These are phyloP conservation scores for Anableps anableps DNA, from an alignment of 2,797 vertebrate genomes.

Conservation along the genomic window DNA sequence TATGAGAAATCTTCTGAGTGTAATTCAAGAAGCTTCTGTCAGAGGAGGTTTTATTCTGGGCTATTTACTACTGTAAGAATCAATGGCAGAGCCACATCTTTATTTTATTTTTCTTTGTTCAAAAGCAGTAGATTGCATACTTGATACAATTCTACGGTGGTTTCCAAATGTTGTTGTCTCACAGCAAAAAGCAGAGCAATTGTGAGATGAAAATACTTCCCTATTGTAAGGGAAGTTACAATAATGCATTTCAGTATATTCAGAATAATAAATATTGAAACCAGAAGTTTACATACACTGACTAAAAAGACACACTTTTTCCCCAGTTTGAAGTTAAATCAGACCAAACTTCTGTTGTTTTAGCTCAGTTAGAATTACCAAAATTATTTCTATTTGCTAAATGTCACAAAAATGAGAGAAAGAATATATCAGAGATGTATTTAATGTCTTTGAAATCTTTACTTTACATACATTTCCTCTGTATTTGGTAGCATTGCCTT, in stretches of 20 bases:
- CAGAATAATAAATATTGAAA: background rate
- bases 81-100: background rate
- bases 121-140: background rate
- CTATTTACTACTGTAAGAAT: background rate
- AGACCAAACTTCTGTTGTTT: background rate
- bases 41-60: background rate
- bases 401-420: background rate
- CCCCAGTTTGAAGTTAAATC: background rate
- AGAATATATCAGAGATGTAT: background rate
- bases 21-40: background rate
- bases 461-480: background rate
- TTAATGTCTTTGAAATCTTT: background rate
- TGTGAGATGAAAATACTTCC: background rate
- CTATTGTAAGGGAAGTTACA: background rate
- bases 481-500: background rate
- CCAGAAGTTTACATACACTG: background rate
- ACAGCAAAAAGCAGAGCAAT: background rate
- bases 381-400: no score
- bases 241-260: background rate
- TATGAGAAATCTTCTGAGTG: slow-evolving; percentile 1
- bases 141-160: background rate
- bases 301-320: background rate
- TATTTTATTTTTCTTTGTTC: background rate
- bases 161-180: background rate
- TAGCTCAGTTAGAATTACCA: background rate